Base-by-base conservation (phyloP, 2,113 vertebrate genomes). In the Barbus barbus region DNA sequence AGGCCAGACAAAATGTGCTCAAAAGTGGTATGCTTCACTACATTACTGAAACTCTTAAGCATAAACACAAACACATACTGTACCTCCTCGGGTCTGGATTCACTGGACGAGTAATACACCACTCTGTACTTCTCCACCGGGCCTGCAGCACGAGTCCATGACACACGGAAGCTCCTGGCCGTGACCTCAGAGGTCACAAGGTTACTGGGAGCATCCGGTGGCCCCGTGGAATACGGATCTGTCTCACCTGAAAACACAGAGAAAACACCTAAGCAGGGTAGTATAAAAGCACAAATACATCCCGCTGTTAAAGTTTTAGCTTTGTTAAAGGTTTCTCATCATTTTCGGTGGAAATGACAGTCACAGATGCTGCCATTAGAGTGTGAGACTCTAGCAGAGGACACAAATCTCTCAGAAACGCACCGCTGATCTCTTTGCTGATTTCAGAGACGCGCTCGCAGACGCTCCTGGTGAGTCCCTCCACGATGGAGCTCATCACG, bases 61-160 rank as follows among this genome's bases (percentile, higher is more conserved):
- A 63, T 28, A 61, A 58, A 84, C 18, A 72, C 67, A 83, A 80
- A 82, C 24, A 78, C n/a, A n/a, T n/a, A n/a, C n/a, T n/a, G n/a
- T 2, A 98, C 98, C 94, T 99, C 98, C 0, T 99, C 97, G 0
- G 98, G 98, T 84, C 96, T 95, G 48, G 96, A 96, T 78, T 96
- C 97, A 87, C 94, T 95, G 80, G 95, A 94, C 0, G 97, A 96
- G 84, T 99, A 97, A 89, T 96, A 99, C 1, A 99, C 97, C 41
- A 99, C 96, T 9, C 97, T 94, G 93, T 99, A 99, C 84, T 98
- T 99, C 91, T 97, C 95, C 92, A 98, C 97, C 69, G 93, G 92
- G 61, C 97, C 96, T 0, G 96, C 90, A 0, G 97, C 95, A 0
- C 95, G 96, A 2, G 93, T 95, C 98, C 98, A 99, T 11, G 90